Evolutionary conservation across 1,140 invertebrate species (phyloP), one percentile per base, ranked within the genome.

Genomic region (Neodiprion pinetum): DNA sequence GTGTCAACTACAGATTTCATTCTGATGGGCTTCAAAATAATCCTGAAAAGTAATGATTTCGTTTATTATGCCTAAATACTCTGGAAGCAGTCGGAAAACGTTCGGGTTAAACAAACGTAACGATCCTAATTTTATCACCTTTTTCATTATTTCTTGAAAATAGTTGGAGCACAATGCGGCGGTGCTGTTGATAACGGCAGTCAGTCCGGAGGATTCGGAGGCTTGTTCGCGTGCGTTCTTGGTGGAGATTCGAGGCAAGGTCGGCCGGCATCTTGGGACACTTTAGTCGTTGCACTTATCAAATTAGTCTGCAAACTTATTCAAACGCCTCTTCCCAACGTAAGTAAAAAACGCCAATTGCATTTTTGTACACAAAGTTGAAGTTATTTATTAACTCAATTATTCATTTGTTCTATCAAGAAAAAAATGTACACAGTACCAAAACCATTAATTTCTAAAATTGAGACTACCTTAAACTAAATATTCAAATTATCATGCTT

Each of bases 241-340:
- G 91, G 93, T 0, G 89, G 90, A 50, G 92, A 90, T 81, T 85
- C 88, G 50, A 91, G 88, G 80, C 90, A 90, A 88, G 90, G 90
- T 82, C 88, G 88, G 73, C 89, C 88, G 10, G 91, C 92, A 48
- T 93, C 91, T 1, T 92, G 93, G 86, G 93, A 94, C 79, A 88
- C 91, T 53, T 85, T 95, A 12, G 89, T 95, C 49, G 93, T 94
- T 76, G 91, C 91, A 79, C 88, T 95, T 21, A 88, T 95, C 8
- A 93, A 93, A 86, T 87, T 94, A 48, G 90, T 92, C 3, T 92
- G 90, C 72, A 92, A 91, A 80, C 90, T 96, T 79, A 90, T 95
- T 9, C 90, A 94, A 79, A 92, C 93, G 50, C 93, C 93, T 65
- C 85, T 94, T 70, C 89, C 90, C 49, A 80, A 80, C 74, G 83